Evolutionary conservation across 2,113 vertebrate species (phyloP).

Genomic region (Eleginops maclovinus): DNA sequence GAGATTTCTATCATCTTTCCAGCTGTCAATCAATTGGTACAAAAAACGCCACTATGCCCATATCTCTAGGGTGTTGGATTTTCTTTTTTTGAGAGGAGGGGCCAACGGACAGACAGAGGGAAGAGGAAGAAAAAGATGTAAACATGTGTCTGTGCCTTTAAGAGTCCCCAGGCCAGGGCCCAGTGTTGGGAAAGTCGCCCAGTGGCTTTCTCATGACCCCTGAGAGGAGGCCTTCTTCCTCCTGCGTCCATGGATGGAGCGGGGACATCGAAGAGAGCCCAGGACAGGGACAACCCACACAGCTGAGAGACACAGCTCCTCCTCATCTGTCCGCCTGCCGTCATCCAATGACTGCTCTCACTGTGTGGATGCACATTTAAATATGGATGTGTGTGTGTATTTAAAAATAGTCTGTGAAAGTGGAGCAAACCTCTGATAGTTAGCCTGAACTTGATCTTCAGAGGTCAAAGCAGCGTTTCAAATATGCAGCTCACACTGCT

Average conservation of each 20-base stretch:
- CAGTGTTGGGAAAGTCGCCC: conserved; percentile 88
- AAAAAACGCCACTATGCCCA: conserved; percentile 11
- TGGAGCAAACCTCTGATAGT: conserved; percentile 54
- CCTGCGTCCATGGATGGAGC: conserved; percentile 66
- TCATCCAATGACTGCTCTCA: not conserved
- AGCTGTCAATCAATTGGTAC: conserved; percentile 18
- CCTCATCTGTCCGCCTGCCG: not conserved
- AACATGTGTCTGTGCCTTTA: conserved; percentile 71
- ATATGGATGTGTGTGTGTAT: conserved; percentile 43
- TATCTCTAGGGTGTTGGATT: not conserved
- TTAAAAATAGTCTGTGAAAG: conserved; percentile 69
- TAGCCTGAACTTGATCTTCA: conserved; percentile 33
- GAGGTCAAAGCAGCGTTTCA: conserved; percentile 54
- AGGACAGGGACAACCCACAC: not conserved
- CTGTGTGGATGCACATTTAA: conserved; percentile 10
- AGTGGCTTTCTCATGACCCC: conserved; percentile 92
- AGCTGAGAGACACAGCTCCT: not conserved
- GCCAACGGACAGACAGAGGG: conserved; percentile 7
- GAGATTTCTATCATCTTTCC: conserved; percentile 39
- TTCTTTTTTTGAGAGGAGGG: conserved; percentile 2
- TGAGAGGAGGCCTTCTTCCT: conserved; percentile 70
- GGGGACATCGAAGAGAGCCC: conserved; percentile 43
- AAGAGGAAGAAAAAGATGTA: conserved; percentile 22
- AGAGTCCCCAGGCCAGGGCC: conserved; percentile 65
- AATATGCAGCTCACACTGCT: conserved; percentile 54